Evolutionary conservation across 2,797 vertebrate species (phyloP), one percentile per base, ranked within the genome.

Genomic region (Capromys pilorides): DNA sequence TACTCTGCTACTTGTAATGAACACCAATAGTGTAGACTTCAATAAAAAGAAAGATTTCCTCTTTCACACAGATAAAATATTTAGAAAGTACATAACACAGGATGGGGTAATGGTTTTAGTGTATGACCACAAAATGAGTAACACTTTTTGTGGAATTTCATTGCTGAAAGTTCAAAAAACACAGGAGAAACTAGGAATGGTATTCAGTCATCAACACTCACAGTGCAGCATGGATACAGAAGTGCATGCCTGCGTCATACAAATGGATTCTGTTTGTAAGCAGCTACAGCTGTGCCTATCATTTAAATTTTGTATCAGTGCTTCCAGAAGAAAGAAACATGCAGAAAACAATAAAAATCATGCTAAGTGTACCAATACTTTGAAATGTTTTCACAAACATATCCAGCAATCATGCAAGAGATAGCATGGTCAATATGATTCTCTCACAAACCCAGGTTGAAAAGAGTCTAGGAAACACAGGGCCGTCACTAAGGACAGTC

Each of bases 31-130:
- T 26, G 16, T 13, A 80, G 69, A 94, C 78, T 69, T 61, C 49
- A 36, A 59, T 8, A 92, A 61, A 51, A 31, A 62, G 59, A 61
- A 66, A 84, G n/a, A 8, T 57, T 77, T 51, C 31, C 51, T 90
- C 39, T 85, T 90, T 31, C 59, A 78, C 31, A 90, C n/a, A 94
- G 57, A 33, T 80, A 69, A 69, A 81, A 73, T 73, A 81, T 45
- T 75, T 85, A n/a, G 64, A 21, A 77, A 61, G 1, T 83, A 45
- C 4, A 39, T 73, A 49, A 14, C 8, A 33, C 6, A 62, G 31
- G 3, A 49, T 81, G 21, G 16, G 45, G 5, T 73, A 79, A 88
- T 80, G 16, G 4, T 5, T 80, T 9, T 88, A 31, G 7, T 67
- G 0, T 19, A 11, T 45, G 81, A 87, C 2, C 67, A 3, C 28